A percentile compares a stretch with the other conserved stretches of the same genome.
Conservation (phyloP, 2,888 invertebrate genomes). For the Eurytoma californica region DNA sequence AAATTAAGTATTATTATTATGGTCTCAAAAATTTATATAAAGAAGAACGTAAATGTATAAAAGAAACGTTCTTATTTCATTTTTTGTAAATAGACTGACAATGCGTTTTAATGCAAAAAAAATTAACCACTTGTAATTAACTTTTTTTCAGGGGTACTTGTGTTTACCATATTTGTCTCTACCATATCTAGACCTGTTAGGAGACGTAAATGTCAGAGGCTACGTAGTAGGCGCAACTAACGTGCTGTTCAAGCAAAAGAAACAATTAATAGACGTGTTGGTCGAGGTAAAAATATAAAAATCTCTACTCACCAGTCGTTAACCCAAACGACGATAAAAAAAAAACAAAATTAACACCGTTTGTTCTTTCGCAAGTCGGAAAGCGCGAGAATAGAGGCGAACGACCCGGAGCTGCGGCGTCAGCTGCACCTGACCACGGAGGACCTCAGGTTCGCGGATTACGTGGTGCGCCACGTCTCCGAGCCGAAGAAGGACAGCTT, state of each 20-base stretch:
- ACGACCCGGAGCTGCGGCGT: constrained; percentile 86
- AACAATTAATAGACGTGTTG: constrained; percentile 92
- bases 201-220: constrained; percentile 89
- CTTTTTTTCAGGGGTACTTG: constrained; percentile 83
- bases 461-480: constrained; percentile 85
- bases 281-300: constrained; percentile 81
- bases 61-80: not conserved
- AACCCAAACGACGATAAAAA: too few relatives aligned
- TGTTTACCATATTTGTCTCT: constrained; percentile 97
- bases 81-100: not conserved
- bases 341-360: too few relatives aligned
- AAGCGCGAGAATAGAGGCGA: constrained; percentile 88
- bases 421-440: constrained; percentile 94
- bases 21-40: too few relatives aligned
- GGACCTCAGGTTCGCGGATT: constrained; percentile 96
- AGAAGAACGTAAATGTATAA: not conserved
- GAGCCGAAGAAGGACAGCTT: constrained; percentile 82
- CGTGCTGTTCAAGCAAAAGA: constrained; percentile 96
- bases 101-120: not conserved
- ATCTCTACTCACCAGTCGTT: too few relatives aligned
- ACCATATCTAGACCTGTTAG: constrained; percentile 94
- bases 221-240: constrained; percentile 98
- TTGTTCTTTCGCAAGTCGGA: constrained; percentile 78
- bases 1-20: too few relatives aligned
- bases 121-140: not conserved